phyloP scores from a whole-genome alignment of 2,888 invertebrate genomes.

The Pandemis cinnamomeana region DNA sequence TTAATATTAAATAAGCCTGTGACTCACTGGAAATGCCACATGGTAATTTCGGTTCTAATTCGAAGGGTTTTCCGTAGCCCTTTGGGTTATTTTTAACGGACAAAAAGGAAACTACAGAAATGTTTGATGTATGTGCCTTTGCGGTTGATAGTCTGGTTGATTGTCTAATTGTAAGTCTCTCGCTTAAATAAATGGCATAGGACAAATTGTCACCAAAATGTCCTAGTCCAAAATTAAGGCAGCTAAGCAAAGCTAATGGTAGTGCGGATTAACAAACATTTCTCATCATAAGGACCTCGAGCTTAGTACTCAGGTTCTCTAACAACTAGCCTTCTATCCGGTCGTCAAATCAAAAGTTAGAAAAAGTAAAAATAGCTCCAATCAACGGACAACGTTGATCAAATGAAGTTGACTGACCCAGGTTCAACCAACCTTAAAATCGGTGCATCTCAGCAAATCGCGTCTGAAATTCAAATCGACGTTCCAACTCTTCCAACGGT shows the following conservation, averaged over 20 bases:
- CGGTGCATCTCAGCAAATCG: not conserved
- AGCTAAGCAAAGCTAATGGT: no score
- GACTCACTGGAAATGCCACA: not conserved
- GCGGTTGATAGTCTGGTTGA: no score
- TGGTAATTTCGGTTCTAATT: not conserved
- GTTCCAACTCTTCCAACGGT: not conserved
- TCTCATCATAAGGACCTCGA: no score
- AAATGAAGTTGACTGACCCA: not conserved
- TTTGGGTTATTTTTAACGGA: not conserved
- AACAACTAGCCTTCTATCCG: not conserved
- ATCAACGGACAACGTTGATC: not conserved
- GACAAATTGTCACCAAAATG: no score
- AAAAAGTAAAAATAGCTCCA: not conserved
- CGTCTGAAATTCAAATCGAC: not conserved
- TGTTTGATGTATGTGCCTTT: no score
- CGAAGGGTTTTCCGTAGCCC: not conserved
- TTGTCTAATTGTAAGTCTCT: no score
- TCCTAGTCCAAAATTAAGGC: no score
- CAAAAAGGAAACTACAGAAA: not conserved
- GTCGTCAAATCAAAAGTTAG: not conserved
- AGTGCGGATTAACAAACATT: no score
- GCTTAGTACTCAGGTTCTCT: not conserved
- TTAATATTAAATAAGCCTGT: not conserved
- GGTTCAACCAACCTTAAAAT: not conserved
- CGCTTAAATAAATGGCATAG: no score